Base-by-base conservation (phyloP, 2,113 vertebrate species). In the Delphinus delphis region DNA sequence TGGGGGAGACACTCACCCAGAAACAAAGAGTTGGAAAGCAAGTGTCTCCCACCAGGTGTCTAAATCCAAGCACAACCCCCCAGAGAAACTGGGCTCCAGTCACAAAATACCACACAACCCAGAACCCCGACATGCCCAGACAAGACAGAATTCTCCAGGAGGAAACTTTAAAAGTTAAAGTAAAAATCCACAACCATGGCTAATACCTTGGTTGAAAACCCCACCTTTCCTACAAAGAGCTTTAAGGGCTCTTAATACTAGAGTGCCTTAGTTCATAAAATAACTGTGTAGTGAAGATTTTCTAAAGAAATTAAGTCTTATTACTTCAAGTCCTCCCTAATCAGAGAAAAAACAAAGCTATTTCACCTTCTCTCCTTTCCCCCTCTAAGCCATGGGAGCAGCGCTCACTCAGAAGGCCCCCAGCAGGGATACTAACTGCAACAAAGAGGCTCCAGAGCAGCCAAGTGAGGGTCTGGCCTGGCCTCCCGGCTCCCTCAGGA, bases 251-350 rank as follows among this genome's bases (percentile, higher is more conserved):
- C 60, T 71, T 67, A 41, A 33, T 33, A 80, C 20, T 44, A 65
- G 68, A 92, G 47, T 6, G 1, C 58, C 33, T 88, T 20, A 50
- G 47, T 44, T 74, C 74, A 92, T 74, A 77, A 88, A 84, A 58
- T 25, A 50, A 33, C 28, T 14, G 28, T 10, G 5, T 8, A 71
- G n/a, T 26, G 13, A 81, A 83, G 50, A 68, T 73, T 70, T 90
- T 93, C 79, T 79, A 71, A 90, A 91, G 86, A 96, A 90, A 95
- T 38, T 3, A 84, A 81, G 62, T 83, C 82, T 82, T 88, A 79
- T 44, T 70, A 88, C 26, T 96, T 92, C 21, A 14, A 70, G 74
- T 50, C 15, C 50, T 80, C 62, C 28, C 44, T 67, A 47, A 47
- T 47, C 73, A 70, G 21, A 60, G 20, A 55, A 80, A 21, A 8